Evolutionary conservation across 2,113 vertebrate genomes (phyloP), one percentile per base, ranked within the genome.

Genomic region (Callionymus lyra): DNA sequence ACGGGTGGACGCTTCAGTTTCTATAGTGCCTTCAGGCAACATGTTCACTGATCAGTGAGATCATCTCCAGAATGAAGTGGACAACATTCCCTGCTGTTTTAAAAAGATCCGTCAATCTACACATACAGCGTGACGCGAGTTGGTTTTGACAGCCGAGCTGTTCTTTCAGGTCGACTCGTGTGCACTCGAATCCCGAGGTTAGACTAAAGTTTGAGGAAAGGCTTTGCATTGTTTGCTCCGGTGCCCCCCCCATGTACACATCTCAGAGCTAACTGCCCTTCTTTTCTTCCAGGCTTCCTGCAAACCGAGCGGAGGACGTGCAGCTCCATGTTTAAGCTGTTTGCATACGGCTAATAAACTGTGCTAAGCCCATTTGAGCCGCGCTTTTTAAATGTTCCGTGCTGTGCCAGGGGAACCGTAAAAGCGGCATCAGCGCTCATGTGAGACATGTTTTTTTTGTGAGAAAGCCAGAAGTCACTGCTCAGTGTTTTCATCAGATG

Each of bases 331-430:
- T 68, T 75, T 75, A 72, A 70, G 70, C 64, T 78, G 70, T 68
- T 64, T 73, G 72, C 68, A 76, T 65, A 79, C 58, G 69, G 70
- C 60, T 74, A 72, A 79, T 82, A 77, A 79, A 79, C 61, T 63
- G 63, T 63, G 59, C 63, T 61, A 68, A 74, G 70, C 74, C 69
- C 69, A 61, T 72, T 70, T 71, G 72, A 75, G 69, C 56, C 53
- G 45, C 70, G 74, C 63, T 63, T 76, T 77, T 81, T 67, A 72
- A 76, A 74, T 72, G 73, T 72, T 76, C 50, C 41, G 33, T 56
- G 57, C 17, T 39, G 60, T 52, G 53, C 55, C 68, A 44, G 54
- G 72, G 72, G 78, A 79, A 62, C 63, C 41, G 63, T 69, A 74
- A 65, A 72, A 62, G 44, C 43, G 4, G 6, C 70, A 72, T 62